A percentile compares a stretch with the other conserved stretches of the same genome.
Evolutionary conservation across 2,113 vertebrate species (phyloP).

Genomic region (Choloepus hoffmanni): DNA sequence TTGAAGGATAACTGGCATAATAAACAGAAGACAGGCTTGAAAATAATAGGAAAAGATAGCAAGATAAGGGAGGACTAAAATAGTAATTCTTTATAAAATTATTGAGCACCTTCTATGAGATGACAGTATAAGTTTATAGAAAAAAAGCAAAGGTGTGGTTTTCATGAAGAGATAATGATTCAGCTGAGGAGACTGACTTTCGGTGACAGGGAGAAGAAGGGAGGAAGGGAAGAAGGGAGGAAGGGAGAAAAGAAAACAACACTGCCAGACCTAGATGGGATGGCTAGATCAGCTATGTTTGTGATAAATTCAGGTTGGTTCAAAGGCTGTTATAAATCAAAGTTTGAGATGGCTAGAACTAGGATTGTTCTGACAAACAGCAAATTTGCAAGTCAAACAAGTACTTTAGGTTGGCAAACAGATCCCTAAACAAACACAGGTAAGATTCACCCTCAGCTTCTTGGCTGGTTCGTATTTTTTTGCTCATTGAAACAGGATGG

Average conservation of each 20-base stretch:
- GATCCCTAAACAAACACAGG: neutral
- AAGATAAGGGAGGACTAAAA: conserved; percentile 22
- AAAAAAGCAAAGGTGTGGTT: neutral
- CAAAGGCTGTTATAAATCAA: neutral
- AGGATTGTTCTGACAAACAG: neutral
- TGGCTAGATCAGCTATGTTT: neutral
- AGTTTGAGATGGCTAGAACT: neutral
- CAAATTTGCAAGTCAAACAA: neutral
- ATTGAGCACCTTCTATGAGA: neutral
- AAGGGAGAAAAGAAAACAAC: fast-evolving
- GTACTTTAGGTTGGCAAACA: neutral
- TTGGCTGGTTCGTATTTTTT: neutral
- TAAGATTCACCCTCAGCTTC: neutral
- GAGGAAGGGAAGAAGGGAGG: neutral
- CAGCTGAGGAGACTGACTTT: neutral
- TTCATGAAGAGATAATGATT: neutral
- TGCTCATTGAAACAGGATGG: neutral
- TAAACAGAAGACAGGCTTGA: neutral
- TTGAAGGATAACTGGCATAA: neutral
- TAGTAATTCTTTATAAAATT: conserved; percentile 6
- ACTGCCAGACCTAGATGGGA: neutral
- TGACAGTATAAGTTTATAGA: neutral
- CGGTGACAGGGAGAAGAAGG: neutral
- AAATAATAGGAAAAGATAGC: neutral
- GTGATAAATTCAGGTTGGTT: neutral